These are phyloP conservation scores for Epizoanthus rinbou DNA, from an alignment of 92 coral and sea anemone genomes.

Conservation along the genomic window DNA sequence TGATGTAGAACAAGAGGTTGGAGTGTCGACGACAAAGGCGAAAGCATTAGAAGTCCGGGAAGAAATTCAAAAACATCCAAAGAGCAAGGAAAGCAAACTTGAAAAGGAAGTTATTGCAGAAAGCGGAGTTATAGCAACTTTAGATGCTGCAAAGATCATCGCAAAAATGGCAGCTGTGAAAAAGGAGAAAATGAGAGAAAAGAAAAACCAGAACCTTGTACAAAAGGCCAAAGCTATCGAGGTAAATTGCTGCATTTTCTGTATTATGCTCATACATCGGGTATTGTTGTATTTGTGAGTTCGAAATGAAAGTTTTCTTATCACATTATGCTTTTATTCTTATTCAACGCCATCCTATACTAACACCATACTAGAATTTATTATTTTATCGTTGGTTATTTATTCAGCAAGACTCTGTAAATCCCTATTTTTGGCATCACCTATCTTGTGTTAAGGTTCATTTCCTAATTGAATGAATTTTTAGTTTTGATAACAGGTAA, in stretches of 20 bases:
- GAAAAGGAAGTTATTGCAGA: slow-evolving; percentile 47
- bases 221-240: slow-evolving; percentile 45
- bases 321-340: too few relatives aligned
- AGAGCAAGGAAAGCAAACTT: slow-evolving; percentile 9
- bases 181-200: slow-evolving; percentile 16
- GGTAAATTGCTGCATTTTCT: not conserved
- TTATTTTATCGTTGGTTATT: too few relatives aligned
- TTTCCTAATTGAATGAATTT: too few relatives aligned
- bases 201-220: slow-evolving; percentile 43
- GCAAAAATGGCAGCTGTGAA: slow-evolving; percentile 51
- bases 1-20: slow-evolving; percentile 37
- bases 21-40: slow-evolving; percentile 8
- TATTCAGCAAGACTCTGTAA: too few relatives aligned
- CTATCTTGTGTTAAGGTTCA: too few relatives aligned
- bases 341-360: too few relatives aligned
- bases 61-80: slow-evolving; percentile 52
- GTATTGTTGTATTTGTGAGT: too few relatives aligned
- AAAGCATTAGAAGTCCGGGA: slow-evolving; percentile 51
- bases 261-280: too few relatives aligned
- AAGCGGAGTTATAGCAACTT: slow-evolving; percentile 46
- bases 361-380: too few relatives aligned
- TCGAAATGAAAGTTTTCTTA: too few relatives aligned
- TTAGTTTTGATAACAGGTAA: too few relatives aligned
- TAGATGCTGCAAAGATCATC: slow-evolving; percentile 46
- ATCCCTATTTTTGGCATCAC: too few relatives aligned